These are phyloP conservation scores for Saccopteryx leptura DNA, from an alignment of 2,113 vertebrate species.

Conservation along the genomic window DNA sequence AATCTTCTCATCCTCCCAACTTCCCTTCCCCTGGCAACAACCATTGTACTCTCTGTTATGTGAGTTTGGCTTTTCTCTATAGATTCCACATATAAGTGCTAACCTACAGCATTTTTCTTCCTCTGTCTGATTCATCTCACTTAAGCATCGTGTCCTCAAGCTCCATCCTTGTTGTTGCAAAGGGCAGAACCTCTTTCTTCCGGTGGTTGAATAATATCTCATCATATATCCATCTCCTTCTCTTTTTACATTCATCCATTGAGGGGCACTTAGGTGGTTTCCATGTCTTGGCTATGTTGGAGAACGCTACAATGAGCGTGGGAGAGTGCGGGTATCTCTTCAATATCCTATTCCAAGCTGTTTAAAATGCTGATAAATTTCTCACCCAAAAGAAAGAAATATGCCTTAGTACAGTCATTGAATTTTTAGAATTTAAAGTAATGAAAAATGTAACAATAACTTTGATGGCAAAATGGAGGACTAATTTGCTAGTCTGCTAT, in stretches of 20 bases:
- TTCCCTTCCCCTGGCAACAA: neutral
- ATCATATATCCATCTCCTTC: neutral
- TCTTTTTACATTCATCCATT: neutral
- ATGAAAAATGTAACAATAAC: slow-evolving; percentile 29
- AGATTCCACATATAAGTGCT: neutral
- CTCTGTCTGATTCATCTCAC: neutral
- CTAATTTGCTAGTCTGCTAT: neutral
- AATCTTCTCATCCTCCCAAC: neutral
- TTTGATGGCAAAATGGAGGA: neutral
- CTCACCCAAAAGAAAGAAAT: neutral
- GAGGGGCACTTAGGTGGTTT: too few relatives aligned
- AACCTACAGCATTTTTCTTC: neutral
- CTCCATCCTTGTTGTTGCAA: neutral
- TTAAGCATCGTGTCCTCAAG: neutral
- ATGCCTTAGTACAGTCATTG: neutral
- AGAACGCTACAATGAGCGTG: neutral
- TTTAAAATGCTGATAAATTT: slow-evolving; percentile 11
- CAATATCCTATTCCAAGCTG: neutral
- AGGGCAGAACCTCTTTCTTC: neutral
- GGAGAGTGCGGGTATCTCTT: neutral
- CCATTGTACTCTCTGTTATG: neutral
- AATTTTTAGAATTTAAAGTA: neutral
- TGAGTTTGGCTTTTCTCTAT: neutral
- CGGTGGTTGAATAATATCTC: neutral
- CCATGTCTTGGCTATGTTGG: neutral